Conservation (phyloP, 2,888 invertebrate genomes). For the Mycalesis mineus region DNA sequence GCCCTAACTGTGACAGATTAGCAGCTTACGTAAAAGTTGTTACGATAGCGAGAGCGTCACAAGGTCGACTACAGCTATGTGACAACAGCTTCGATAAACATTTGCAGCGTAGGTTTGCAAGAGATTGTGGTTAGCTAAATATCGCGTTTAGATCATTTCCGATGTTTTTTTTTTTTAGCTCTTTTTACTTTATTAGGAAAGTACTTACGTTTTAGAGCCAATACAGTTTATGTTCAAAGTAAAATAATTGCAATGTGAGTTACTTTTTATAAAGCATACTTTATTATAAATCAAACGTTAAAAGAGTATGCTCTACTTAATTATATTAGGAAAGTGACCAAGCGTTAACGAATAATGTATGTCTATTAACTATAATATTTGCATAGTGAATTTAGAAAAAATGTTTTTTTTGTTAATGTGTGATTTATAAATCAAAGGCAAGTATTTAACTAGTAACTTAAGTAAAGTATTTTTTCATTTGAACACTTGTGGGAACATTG, state of each 20-base stretch:
- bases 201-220: too few species aligned
- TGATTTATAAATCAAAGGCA: neutral
- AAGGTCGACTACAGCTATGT: conserved; percentile 22
- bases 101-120: conserved; percentile 4
- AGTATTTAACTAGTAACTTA: neutral
- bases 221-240: too few species aligned
- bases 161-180: neutral
- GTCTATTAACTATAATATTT: too few species aligned
- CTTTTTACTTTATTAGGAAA: neutral
- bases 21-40: conserved; percentile 25
- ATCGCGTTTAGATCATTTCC: neutral
- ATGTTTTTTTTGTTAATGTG: too few species aligned
- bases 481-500: neutral
- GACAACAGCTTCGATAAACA: conserved; percentile 21
- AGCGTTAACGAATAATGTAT: too few species aligned
- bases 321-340: too few species aligned
- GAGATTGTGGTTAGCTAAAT: neutral
- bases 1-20: conserved; percentile 20
- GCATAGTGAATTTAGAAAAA: too few species aligned
- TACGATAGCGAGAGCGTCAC: conserved; percentile 20
- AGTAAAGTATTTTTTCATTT: neutral
- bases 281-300: too few species aligned
- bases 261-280: too few species aligned
- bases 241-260: too few species aligned
- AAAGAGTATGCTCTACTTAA: too few species aligned